Evolutionary conservation across 2,113 vertebrate species (phyloP).

Genomic region (Camelus bactrianus): DNA sequence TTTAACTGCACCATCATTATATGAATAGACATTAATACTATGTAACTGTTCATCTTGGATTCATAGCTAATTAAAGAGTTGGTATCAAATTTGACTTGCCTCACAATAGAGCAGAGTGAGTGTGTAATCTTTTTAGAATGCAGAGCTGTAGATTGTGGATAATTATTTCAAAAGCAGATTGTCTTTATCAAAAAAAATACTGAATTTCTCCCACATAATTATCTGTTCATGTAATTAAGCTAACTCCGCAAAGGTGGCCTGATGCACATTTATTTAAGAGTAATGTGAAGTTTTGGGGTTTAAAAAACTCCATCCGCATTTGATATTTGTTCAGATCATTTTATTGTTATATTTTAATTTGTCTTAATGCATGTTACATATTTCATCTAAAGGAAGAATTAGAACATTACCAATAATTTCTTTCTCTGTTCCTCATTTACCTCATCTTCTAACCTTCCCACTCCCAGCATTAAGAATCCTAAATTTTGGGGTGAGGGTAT

Average conservation of each 20-base stretch:
- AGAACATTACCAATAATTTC: background rate
- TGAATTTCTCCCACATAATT: background rate
- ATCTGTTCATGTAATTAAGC: background rate
- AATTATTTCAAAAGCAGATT: background rate
- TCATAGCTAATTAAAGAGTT: background rate
- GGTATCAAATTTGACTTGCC: background rate
- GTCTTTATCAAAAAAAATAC: background rate
- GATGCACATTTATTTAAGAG: background rate
- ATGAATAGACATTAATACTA: background rate
- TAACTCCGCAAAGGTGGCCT: background rate
- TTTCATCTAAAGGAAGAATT: constrained; percentile 22
- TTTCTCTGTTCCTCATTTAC: background rate
- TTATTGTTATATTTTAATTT: background rate
- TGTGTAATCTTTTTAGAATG: background rate
- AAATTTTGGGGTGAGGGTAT: background rate
- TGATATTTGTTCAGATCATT: background rate
- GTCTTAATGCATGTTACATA: background rate
- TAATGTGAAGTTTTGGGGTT: background rate
- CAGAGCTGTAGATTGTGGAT: background rate
- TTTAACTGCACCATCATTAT: background rate
- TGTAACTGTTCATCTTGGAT: background rate
- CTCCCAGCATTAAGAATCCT: background rate
- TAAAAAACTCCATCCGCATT: background rate
- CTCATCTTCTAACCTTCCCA: background rate
- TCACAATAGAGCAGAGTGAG: background rate